Base-by-base conservation (phyloP, 64 coral and sea anemone genomes). In the Montipora foliosa region DNA sequence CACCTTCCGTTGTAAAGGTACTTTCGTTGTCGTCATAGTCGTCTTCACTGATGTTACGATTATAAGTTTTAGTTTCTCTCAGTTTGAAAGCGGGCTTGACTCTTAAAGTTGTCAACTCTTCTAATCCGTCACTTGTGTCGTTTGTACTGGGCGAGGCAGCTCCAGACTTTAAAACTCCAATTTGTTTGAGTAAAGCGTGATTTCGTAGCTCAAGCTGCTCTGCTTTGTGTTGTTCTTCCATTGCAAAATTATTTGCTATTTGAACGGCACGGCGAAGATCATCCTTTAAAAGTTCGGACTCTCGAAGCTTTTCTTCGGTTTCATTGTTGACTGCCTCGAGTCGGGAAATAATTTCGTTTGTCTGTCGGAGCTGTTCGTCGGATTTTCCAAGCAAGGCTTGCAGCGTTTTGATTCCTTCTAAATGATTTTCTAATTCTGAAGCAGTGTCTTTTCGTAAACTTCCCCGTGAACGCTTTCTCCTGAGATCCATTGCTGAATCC, bases 221-320 rank as follows among this genome's bases (percentile, higher is more conserved):
- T 21, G 83, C 48, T 49, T 90, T 90, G 21, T 90, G 64, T 76
- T 80, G 62, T 64, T 94, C 93, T 21, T 94, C 93, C 53, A 82
- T 78, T 19, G 93, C 93, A 50, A 88, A 94, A 47, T 83, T 94
- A 57, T 94, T 89, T 21, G 93, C 76, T 58, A 94, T 94, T 16
- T 82, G 77, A 22, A 94, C 93, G 19, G 93, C 93, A 3, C 60
- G 78, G 22, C 93, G 93, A 13, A 94, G 67, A 68, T 94, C 93
- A 12, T 84, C 87, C 24, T 83, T 77, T 10, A 90, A 67, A 1
- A 90, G 0, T 64, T 94, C 93, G 16, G 78, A 57, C 6, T 94
- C 93, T 48, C 89, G 88, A 55, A 94, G 69, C 77, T 84, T 81
- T 21, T 94, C 93, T 24, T 94, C 93, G 16, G 83, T 61, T 70